A percentile compares a stretch with the other conserved stretches of the same genome.
phyloP scores from a whole-genome alignment of 2,888 invertebrate genomes.

The Spatulosminthurus flaviceps region DNA sequence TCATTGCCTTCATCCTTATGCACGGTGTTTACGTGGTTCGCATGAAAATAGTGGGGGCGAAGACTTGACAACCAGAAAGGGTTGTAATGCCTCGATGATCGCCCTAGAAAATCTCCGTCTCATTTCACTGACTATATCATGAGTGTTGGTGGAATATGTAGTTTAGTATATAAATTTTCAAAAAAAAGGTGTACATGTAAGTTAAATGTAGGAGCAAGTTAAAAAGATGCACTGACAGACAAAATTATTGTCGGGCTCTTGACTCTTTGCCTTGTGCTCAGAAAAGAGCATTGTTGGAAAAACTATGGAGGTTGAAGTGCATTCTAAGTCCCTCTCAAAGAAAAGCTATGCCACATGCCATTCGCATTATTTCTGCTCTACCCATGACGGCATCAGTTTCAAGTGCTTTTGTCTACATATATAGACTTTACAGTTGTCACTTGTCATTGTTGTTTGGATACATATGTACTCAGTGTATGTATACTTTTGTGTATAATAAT shows the following conservation, averaged over 20 bases:
- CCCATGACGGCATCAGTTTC: not conserved
- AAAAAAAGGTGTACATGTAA: not conserved
- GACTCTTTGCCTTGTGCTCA: conserved; percentile 13
- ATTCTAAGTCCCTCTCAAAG: not conserved
- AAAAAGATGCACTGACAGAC: not conserved
- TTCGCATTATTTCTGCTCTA: not conserved
- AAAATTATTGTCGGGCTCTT: conserved; percentile 13
- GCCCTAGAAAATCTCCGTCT: conserved; percentile 42
- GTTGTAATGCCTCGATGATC: conserved; percentile 35
- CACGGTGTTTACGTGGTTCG: not conserved
- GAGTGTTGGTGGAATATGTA: not conserved
- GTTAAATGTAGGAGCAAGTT: not conserved
- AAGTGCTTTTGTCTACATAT: not conserved
- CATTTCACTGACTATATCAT: conserved; percentile 41
- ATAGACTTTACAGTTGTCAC: not conserved
- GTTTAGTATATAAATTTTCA: not conserved
- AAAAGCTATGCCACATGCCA: not conserved
- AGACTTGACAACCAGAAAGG: conserved; percentile 30
- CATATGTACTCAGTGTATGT: too few species aligned
- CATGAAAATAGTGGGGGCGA: not conserved
- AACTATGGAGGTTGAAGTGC: not conserved
- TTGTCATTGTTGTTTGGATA: too few species aligned
- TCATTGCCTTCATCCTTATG: too few species aligned
- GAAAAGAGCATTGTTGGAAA: not conserved
- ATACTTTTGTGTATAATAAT: too few species aligned